These are phyloP conservation scores for Physella acuta DNA, from an alignment of 1,140 invertebrate genomes.

Conservation along the genomic window DNA sequence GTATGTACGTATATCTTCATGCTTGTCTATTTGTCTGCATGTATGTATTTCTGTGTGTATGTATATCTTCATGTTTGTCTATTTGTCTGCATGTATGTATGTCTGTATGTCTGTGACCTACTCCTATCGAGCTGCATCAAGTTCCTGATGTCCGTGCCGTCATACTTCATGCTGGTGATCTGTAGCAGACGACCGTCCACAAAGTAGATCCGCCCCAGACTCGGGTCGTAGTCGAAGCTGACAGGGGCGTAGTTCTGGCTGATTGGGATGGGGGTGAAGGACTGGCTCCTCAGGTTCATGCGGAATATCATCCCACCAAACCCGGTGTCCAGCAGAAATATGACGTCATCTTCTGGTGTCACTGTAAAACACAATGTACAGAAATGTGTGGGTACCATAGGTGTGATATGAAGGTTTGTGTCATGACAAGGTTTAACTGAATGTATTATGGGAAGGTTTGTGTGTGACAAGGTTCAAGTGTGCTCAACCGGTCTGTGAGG, in stretches of 20 bases:
- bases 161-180: constrained; percentile 37
- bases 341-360: constrained; percentile 37
- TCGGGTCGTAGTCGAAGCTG: constrained; percentile 38
- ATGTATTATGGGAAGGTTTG: no score
- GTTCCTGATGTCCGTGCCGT: constrained; percentile 35
- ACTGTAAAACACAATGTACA: constrained; percentile 22
- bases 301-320: constrained; percentile 34
- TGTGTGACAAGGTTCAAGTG: no score
- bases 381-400: background rate
- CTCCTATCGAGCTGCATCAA: constrained; percentile 34
- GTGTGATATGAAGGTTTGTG: background rate
- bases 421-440: no score
- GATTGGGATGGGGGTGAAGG: constrained; percentile 36
- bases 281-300: constrained; percentile 37
- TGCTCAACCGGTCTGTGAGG: no score
- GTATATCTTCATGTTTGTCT: no score
- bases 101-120: no score
- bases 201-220: constrained; percentile 36
- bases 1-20: no score
- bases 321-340: constrained; percentile 38
- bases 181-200: constrained; percentile 33
- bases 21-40: no score
- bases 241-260: constrained; percentile 33
- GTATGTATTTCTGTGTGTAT: no score
- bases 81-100: no score